These are phyloP conservation scores for Coilia nasus DNA, from an alignment of 2,797 vertebrate species.

Conservation along the genomic window DNA sequence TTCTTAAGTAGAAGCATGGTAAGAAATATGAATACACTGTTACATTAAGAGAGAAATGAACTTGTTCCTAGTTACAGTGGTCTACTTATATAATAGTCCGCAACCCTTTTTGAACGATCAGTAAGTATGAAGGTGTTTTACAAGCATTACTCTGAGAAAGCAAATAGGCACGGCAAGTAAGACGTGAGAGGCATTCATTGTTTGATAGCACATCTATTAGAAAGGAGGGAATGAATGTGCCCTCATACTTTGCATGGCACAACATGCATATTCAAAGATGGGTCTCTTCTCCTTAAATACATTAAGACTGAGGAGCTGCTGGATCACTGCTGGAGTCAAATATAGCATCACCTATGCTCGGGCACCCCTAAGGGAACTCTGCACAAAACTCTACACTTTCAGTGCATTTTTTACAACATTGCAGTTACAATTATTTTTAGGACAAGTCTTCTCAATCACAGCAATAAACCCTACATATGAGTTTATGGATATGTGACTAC, in stretches of 20 bases:
- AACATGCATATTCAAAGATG: constrained; percentile 12
- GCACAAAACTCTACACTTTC: neutral
- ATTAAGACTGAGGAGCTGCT: neutral
- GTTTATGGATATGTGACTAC: neutral
- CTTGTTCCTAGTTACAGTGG: too few relatives aligned
- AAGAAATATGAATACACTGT: neutral
- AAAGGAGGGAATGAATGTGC: neutral
- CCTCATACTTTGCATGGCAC: neutral
- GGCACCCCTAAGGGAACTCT: neutral
- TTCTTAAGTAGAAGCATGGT: neutral
- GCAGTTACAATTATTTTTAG: neutral
- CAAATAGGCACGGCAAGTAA: neutral
- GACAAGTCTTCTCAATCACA: neutral
- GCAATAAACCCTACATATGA: neutral
- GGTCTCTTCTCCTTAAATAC: constrained; percentile 9
- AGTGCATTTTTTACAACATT: neutral
- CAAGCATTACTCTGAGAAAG: neutral
- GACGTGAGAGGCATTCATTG: neutral
- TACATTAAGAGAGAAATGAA: neutral
- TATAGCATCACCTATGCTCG: neutral
- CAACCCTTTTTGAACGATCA: too few relatives aligned
- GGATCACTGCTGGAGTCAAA: constrained; percentile 16
- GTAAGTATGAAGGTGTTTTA: neutral
- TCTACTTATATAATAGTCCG: too few relatives aligned
- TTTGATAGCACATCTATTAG: neutral